Conservation (phyloP, 1,140 invertebrate species). For the fruit fly (Drosophila melanogaster) region DNA sequence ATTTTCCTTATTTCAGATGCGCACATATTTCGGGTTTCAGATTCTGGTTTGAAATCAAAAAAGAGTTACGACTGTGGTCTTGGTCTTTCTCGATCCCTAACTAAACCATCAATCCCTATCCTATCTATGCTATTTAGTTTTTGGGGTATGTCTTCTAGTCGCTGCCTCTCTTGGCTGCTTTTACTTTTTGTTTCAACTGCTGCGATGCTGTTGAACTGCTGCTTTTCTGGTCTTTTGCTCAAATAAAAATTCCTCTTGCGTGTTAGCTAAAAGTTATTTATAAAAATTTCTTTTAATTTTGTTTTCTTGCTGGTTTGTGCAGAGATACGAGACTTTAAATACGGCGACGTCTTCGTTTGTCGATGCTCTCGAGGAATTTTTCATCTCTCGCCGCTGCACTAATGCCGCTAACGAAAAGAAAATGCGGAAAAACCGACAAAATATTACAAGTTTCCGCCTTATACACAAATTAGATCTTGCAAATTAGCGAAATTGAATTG, state of each 20-base stretch:
- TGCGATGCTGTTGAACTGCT: slow-evolving; percentile 23
- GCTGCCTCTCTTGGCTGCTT: slow-evolving; percentile 42
- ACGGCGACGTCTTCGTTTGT: slow-evolving; percentile 25
- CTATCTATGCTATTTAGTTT: slow-evolving; percentile 43
- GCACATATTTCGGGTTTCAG: slow-evolving; percentile 14
- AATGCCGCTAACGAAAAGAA: not conserved
- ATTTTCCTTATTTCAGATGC: slow-evolving; percentile 26
- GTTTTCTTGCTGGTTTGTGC: slow-evolving; percentile 53
- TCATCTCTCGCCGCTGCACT: slow-evolving; percentile 28
- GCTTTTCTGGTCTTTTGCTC: slow-evolving; percentile 65
- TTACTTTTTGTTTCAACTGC: slow-evolving; percentile 56
- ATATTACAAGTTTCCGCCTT: slow-evolving; percentile 41
- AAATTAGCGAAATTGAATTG: slow-evolving; percentile 18
- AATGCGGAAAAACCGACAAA: slow-evolving; percentile 6
- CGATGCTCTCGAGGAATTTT: slow-evolving; percentile 49
- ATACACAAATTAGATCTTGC: slow-evolving; percentile 18
- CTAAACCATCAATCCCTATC: not conserved
- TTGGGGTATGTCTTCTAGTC: slow-evolving; percentile 41
- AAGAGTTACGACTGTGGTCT: slow-evolving; percentile 14
- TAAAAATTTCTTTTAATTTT: slow-evolving; percentile 81
- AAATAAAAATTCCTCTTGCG: slow-evolving; percentile 84
- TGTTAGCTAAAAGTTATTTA: slow-evolving; percentile 85
- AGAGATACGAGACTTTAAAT: slow-evolving; percentile 72
- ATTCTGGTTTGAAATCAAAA: slow-evolving; percentile 20
- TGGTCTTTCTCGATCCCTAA: slow-evolving; percentile 34